These are phyloP conservation scores for Mesocentrotus franciscanus DNA, from an alignment of 53 echinoderm and acorn worm species.

Conservation along the genomic window DNA sequence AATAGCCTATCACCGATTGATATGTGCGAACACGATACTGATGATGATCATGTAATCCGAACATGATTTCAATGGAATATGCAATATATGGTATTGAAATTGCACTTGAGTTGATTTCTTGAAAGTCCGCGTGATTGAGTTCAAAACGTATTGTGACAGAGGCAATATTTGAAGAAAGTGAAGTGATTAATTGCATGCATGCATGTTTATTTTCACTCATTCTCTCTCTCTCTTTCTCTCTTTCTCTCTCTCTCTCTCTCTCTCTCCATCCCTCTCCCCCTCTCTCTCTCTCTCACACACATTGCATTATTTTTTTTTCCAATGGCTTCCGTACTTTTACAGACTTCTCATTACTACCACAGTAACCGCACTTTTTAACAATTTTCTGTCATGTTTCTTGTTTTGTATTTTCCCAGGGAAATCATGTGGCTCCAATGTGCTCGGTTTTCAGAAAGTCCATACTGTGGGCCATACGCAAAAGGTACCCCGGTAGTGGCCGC, in stretches of 20 bases:
- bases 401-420: neutral
- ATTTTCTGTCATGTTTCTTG: neutral
- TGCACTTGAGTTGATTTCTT: too few species aligned
- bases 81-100: too few species aligned
- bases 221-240: neutral
- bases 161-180: too few species aligned
- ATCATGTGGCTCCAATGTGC: constrained; percentile 66
- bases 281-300: neutral
- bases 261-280: neutral
- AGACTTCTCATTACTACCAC: neutral
- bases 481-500: neutral
- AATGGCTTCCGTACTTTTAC: neutral
- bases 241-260: constrained; percentile 10
- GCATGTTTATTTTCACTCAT: too few species aligned
- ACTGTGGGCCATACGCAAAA: constrained; percentile 44
- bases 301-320: neutral
- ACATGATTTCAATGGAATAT: too few species aligned
- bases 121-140: too few species aligned
- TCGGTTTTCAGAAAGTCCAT: constrained; percentile 28
- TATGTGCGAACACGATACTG: too few species aligned
- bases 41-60: too few species aligned
- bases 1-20: too few species aligned
- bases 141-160: too few species aligned
- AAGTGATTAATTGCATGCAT: too few species aligned
- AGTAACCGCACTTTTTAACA: too few species aligned